Conservation (phyloP, 2,888 invertebrate genomes). For the Tubulanus polymorphus region DNA sequence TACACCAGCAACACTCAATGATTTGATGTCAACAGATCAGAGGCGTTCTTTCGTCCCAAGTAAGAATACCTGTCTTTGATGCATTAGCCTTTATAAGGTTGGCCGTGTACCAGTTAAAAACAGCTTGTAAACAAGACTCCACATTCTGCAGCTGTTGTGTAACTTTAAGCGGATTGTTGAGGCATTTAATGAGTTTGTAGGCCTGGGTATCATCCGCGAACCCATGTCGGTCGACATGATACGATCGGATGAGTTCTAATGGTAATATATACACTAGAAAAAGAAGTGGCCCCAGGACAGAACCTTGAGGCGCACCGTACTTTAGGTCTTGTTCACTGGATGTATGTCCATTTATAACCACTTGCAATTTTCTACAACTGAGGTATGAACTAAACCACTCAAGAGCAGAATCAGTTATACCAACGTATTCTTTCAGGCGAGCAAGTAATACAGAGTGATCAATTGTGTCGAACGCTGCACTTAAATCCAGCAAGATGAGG, state of each 20-base stretch:
- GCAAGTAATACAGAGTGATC: constrained; percentile 12
- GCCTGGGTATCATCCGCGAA: constrained; percentile 19
- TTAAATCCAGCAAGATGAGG: constrained; percentile 15
- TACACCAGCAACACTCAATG: neutral
- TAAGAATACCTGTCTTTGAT: neutral
- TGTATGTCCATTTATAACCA: constrained; percentile 5
- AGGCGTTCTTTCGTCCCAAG: no score
- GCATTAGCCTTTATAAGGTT: neutral
- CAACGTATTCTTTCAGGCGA: constrained; percentile 5
- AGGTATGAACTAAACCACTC: constrained; percentile 17
- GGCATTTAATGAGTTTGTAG: neutral
- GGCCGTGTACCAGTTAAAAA: neutral
- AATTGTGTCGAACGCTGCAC: constrained; percentile 18
- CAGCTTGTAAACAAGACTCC: neutral
- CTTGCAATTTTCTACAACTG: constrained; percentile 9
- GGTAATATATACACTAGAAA: constrained; percentile 14
- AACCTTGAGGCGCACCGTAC: constrained; percentile 4
- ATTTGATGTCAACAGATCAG: neutral
- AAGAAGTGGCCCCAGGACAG: constrained; percentile 11
- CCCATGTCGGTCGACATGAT: constrained; percentile 17
- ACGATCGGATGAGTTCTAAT: constrained; percentile 15
- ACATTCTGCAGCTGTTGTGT: no score
- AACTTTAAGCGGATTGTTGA: neutral
- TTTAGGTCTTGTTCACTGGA: neutral
- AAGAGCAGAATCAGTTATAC: constrained; percentile 13